Evolutionary conservation across 2,888 invertebrate species (phyloP), one percentile per base, ranked within the genome.

Genomic region (Eupithecia dodoneata): DNA sequence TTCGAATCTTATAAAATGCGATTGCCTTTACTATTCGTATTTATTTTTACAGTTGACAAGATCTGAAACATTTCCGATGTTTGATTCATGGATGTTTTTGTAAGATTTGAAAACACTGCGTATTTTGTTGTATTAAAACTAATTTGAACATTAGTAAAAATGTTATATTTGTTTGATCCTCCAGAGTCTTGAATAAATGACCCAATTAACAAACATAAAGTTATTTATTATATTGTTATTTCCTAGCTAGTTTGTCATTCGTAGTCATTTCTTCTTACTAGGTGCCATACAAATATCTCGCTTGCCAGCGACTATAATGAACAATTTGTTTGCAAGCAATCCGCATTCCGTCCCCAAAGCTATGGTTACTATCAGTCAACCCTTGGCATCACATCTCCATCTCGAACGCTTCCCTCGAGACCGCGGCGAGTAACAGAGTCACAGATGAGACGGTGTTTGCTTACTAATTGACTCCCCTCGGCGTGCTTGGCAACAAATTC

Each of bases 31-130:
- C 72, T 41, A 30, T 59, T 69, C 67, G 44, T 63, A 47, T 59
- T 75, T 66, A 18, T 74, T 66, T 69, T 52, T 44, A 67, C 42
- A n/a, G 9, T n/a, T 44, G 44, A 73, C 18, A 66, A 67, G 67
- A 52, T 67, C 44, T 73, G 66, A 67, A 67, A 41, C 42, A 67
- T 73, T 42, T 52, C 66, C 59, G 42, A 66, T 66, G 41, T 49
- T 66, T 65, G 71, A 44, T 66, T 52, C n/a, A 30, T 69, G 72
- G 4, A 63, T 73, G 65, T 66, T 72, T 42, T 69, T 9, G n/a
- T n/a, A 44, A 66, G 66, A 66, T 45, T 63, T 30, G 63, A 63
- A 30, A 63, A 69, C n/a, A 69, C 67, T 67, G 42, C 67, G 44
- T 66, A 65, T 66, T 42, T 66, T 15, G 13, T 67, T 44, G 44